A percentile compares a stretch with the other conserved stretches of the same genome.
Evolutionary conservation across 2,888 invertebrate genomes (phyloP).

Genomic region (Glaucopsyche alexis): DNA sequence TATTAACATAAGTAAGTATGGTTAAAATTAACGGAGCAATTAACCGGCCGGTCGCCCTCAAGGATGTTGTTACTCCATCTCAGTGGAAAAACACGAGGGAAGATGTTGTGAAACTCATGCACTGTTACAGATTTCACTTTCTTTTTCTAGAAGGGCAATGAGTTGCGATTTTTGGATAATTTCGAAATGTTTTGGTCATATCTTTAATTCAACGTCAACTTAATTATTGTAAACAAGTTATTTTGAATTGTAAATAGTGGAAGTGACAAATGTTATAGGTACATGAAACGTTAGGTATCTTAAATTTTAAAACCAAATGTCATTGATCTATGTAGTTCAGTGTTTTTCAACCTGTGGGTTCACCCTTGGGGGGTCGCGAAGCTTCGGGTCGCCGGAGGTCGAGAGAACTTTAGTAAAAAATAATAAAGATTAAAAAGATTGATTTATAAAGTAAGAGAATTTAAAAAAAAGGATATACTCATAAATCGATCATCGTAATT

Average conservation of each 20-base stretch:
- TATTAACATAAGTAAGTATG: background rate
- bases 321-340: too few species aligned
- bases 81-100: background rate
- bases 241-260: background rate
- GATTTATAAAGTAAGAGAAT: too few species aligned
- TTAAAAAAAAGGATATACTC: too few species aligned
- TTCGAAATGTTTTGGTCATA: background rate
- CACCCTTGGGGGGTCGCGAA: too few species aligned
- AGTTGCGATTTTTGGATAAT: background rate
- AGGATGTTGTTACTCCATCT: conserved; percentile 5
- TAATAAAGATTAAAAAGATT: too few species aligned
- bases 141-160: conserved; percentile 3
- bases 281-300: too few species aligned
- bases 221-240: background rate
- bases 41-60: background rate
- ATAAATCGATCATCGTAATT: too few species aligned
- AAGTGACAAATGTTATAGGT: background rate
- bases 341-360: too few species aligned
- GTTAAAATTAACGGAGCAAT: background rate
- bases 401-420: too few species aligned
- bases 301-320: too few species aligned
- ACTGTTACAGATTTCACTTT: background rate
- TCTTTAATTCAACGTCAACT: background rate
- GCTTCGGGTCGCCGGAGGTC: too few species aligned
- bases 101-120: background rate